phyloP scores from a whole-genome alignment of 1,140 invertebrate genomes.

The Calephelis nemesis region DNA sequence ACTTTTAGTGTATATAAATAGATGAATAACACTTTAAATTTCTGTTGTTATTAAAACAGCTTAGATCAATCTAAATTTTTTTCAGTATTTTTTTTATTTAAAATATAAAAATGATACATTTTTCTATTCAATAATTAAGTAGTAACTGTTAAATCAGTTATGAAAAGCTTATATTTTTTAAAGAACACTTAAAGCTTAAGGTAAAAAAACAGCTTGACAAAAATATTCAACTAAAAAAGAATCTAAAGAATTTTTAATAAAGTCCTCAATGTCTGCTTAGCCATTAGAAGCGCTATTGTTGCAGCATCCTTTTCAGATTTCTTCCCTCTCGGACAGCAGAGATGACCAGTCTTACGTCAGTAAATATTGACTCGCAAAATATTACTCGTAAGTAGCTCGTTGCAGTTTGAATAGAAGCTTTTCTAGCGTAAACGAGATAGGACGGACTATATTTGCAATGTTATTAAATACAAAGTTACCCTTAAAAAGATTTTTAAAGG shows the following conservation, averaged over 20 bases:
- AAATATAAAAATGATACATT: too few relatives aligned
- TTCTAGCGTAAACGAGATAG: constrained; percentile 30
- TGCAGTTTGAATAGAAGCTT: constrained; percentile 54
- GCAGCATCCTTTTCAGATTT: constrained; percentile 22
- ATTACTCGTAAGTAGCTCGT: constrained; percentile 62
- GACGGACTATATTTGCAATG: constrained; percentile 26
- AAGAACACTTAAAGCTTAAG: not conserved
- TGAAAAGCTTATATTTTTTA: not conserved
- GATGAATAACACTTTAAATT: too few relatives aligned
- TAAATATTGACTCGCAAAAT: constrained; percentile 62
- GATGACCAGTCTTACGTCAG: constrained; percentile 55
- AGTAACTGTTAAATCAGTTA: too few relatives aligned
- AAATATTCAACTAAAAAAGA: not conserved
- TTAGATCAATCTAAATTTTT: too few relatives aligned
- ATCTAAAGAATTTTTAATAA: constrained; percentile 11
- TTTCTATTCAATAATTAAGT: too few relatives aligned
- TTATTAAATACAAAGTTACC: not conserved
- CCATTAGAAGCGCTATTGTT: constrained; percentile 23
- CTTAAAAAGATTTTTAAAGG: too few relatives aligned
- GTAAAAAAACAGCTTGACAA: not conserved
- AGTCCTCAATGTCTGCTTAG: constrained; percentile 2
- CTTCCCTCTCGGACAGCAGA: constrained; percentile 51
- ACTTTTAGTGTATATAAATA: too few relatives aligned
- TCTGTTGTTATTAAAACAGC: too few relatives aligned
- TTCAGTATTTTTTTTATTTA: too few relatives aligned